Base-by-base conservation (phyloP, 2,888 invertebrate genomes). In the Spicauda simplicius region DNA sequence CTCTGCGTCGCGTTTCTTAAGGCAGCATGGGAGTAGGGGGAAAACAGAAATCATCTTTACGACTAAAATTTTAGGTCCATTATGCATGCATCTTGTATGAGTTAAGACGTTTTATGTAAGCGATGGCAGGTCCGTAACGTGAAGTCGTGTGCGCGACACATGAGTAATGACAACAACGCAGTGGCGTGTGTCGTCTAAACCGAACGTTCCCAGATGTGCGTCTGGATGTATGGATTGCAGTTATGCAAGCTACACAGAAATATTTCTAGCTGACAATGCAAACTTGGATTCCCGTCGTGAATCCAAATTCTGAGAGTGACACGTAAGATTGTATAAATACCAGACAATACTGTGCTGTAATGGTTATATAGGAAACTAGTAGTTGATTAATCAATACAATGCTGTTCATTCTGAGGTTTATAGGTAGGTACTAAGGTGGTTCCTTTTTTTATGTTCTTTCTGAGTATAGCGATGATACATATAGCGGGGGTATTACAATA, bases 131-230 rank as follows among this genome's bases (percentile, higher is more conserved):
- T 79, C 80, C 80, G 82, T 78, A 83, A 82, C 82, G 85, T 83
- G 84, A 83, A 88, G 88, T 87, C 86, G 88, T 90, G 88, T 87
- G 83, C 85, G 82, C 86, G 91, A 90, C 90, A 89, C 82, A 91
- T 91, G 91, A 93, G 89, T 92, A 91, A 92, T 92, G 91, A 88
- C 90, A 90, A 91, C 89, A 90, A 85, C 85, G 86, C 84, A 85
- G 81, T 79, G 83, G 81, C 85, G 86, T 86, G 81, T 85, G 84
- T 84, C 85, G 84, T 86, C 86, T 85, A 76, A 71, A 75, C 73
- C 80, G 82, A 88, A 84, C 82, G 85, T 79, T 85, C 83, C 84
- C 90, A 90, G 88, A 91, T 91, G 89, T 86, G 85, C 82, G 85
- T 84, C 83, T 83, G 80, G 80, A 80, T 83, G 84, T 80, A 83